Evolutionary conservation across 2,113 vertebrate species (phyloP), one percentile per base, ranked within the genome.

Genomic region (Salvelinus alpinus): DNA sequence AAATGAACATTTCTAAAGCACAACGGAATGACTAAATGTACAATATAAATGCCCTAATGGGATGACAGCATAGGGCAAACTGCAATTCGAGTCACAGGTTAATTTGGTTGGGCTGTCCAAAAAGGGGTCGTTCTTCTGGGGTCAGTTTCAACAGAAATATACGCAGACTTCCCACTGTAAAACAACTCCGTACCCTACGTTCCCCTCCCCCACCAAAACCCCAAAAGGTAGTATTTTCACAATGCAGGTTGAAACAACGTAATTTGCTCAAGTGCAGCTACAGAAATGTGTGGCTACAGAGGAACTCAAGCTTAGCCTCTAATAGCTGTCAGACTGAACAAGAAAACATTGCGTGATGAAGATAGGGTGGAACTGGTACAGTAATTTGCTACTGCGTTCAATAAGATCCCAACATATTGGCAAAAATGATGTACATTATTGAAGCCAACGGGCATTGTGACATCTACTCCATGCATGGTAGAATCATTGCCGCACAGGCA

Each of bases 401-500:
- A 91, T 82, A 82, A 72, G n/a, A 88, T 90, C 91, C 93, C 88
- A 91, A 92, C 82, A 88, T 89, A 94, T 93, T 92, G 93, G 94
- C 94, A 94, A 94, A 95, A 92, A 92, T 95, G 89, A 92, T 95
- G 90, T 95, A 92, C 89, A 88, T 83, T 79, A 91, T 90, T 88
- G 85, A 54, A 91, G 86, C 51, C 57, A 48, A 73, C 16, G 29
- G 54, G 57, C 60, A 68, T 60, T 66, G 57, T 60, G 64, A 62
- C 71, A 48, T 24, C 38, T 31, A 38, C 60, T 9, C 54, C 16
- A 18, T 20, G 24, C 25, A 44, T 51, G 22, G 85, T 84, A 90
- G 87, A 88, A 94, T 96, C 96, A 98, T 96, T 96, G 97, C 85
- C 96, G 96, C 78, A 94, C 87, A 9, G 97, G 96, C 93, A 97